These are phyloP conservation scores for Orchestes rusci DNA, from an alignment of 2,888 invertebrate species.

Conservation along the genomic window DNA sequence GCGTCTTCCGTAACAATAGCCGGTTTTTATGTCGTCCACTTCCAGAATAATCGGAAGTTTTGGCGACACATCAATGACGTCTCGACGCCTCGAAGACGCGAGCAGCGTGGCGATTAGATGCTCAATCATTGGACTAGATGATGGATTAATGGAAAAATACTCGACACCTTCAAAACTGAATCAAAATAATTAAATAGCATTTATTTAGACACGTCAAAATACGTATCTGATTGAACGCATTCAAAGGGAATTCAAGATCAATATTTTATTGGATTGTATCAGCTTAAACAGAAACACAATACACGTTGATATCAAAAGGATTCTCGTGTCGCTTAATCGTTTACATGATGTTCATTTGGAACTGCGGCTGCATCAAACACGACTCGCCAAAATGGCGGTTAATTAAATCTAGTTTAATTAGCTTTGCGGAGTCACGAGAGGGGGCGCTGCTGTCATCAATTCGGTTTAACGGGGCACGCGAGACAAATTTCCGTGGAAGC, in stretches of 20 bases:
- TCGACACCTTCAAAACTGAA: no score
- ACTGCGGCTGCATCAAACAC: constrained; percentile 24
- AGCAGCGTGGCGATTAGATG: constrained; percentile 23
- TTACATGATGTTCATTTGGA: constrained; percentile 26
- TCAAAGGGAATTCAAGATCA: constrained; percentile 12
- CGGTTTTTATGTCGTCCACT: no score
- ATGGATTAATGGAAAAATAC: constrained; percentile 24
- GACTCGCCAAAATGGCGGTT: constrained; percentile 24
- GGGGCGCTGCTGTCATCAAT: constrained; percentile 15
- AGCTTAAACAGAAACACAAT: constrained; percentile 14
- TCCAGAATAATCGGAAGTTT: no score
- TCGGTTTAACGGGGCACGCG: constrained; percentile 14
- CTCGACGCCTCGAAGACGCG: constrained; percentile 18
- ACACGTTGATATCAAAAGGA: constrained; percentile 23
- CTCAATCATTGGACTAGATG: constrained; percentile 24
- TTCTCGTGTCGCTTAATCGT: constrained; percentile 25
- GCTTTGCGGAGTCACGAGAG: constrained; percentile 22
- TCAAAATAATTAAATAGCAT: no score
- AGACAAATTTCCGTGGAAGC: constrained; percentile 4
- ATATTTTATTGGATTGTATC: constrained; percentile 17
- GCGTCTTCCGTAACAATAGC: no score
- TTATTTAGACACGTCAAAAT: no score
- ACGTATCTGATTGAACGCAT: no score
- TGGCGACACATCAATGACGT: constrained; percentile 14
- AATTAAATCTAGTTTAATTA: constrained; percentile 26